A percentile compares a stretch with the other conserved stretches of the same genome.
Conservation (phyloP, 2,888 invertebrate species). For the Hyposoter dolosus region DNA sequence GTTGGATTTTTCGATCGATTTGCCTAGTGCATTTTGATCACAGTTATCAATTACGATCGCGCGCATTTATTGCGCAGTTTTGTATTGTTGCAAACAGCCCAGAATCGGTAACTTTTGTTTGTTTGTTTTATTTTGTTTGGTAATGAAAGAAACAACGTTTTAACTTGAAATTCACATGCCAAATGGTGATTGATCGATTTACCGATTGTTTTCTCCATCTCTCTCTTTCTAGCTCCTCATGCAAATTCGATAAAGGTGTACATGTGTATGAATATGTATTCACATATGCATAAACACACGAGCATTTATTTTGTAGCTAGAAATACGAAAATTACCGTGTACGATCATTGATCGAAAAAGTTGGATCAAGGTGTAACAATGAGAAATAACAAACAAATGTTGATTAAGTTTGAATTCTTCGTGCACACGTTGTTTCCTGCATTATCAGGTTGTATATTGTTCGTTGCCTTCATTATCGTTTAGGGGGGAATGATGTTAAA, state of each 20-base stretch:
- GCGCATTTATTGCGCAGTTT: background rate
- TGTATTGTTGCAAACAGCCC: background rate
- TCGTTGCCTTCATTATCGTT: background rate
- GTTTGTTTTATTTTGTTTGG: slow-evolving; percentile 22
- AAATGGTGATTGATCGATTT: slow-evolving; percentile 63
- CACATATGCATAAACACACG: background rate
- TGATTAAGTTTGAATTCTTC: slow-evolving; percentile 61
- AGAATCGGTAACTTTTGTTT: background rate
- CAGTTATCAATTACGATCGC: slow-evolving; percentile 28
- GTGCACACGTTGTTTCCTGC: slow-evolving; percentile 70
- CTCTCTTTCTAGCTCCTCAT: slow-evolving; percentile 58
- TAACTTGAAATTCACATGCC: slow-evolving; percentile 64
- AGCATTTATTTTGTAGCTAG: slow-evolving; percentile 27
- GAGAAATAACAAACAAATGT: slow-evolving; percentile 45
- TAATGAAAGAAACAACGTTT: slow-evolving; percentile 68
- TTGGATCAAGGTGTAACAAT: slow-evolving; percentile 47
- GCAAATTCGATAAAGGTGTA: slow-evolving; percentile 58
- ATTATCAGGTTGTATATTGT: slow-evolving; percentile 53
- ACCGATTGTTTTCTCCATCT: slow-evolving; percentile 32
- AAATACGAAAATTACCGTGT: slow-evolving; percentile 46
- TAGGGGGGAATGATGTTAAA: background rate
- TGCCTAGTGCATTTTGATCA: slow-evolving; percentile 50
- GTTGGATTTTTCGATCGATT: background rate
- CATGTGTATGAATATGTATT: slow-evolving; percentile 8
- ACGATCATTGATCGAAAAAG: slow-evolving; percentile 54